A percentile compares a stretch with the other conserved stretches of the same genome.
Evolutionary conservation across 2,113 vertebrate genomes (phyloP).

Genomic region (Gnathonemus echidnorhynchus): DNA sequence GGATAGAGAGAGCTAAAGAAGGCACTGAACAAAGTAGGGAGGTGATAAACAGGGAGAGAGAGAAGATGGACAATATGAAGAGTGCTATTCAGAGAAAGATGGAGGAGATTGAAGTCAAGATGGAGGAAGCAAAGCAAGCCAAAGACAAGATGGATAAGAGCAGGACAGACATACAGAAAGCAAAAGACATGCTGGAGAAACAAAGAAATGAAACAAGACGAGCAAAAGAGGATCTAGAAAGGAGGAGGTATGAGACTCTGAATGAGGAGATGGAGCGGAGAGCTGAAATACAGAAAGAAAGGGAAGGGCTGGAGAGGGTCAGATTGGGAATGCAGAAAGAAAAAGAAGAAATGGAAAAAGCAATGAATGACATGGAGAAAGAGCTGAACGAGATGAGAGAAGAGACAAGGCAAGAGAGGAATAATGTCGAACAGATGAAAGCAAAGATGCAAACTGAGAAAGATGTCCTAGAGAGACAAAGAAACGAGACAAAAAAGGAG

Average conservation of each 20-base stretch:
- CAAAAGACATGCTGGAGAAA: conserved; percentile 12
- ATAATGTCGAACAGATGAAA: conserved; percentile 30
- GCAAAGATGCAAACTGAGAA: conserved; percentile 31
- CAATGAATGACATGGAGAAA: conserved; percentile 11
- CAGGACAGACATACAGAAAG: conserved; percentile 15
- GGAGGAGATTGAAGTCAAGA: conserved; percentile 1
- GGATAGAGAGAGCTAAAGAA: conserved; percentile 21
- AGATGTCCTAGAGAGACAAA: conserved; percentile 13
- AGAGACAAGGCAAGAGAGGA: conserved; percentile 32
- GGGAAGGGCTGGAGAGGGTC: conserved; percentile 16
- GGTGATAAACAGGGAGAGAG: neutral
- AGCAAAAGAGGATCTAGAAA: conserved; percentile 28
- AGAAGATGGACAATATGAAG: conserved; percentile 17
- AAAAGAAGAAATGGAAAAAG: conserved; percentile 20
- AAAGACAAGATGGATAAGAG: conserved; percentile 19
- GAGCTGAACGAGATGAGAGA: conserved; percentile 28
- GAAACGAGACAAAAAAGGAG: conserved; percentile 10
- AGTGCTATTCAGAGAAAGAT: conserved; percentile 7
- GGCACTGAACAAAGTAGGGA: conserved; percentile 6
- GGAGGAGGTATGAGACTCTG: conserved; percentile 19
- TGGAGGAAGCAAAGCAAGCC: conserved; percentile 11
- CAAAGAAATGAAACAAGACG: conserved; percentile 29
- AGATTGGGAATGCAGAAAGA: conserved; percentile 17
- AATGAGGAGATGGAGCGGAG: conserved; percentile 24
- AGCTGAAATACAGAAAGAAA: conserved; percentile 19